These are phyloP conservation scores for Stictonetta naevosa DNA, from an alignment of 2,113 vertebrate species.

Conservation along the genomic window DNA sequence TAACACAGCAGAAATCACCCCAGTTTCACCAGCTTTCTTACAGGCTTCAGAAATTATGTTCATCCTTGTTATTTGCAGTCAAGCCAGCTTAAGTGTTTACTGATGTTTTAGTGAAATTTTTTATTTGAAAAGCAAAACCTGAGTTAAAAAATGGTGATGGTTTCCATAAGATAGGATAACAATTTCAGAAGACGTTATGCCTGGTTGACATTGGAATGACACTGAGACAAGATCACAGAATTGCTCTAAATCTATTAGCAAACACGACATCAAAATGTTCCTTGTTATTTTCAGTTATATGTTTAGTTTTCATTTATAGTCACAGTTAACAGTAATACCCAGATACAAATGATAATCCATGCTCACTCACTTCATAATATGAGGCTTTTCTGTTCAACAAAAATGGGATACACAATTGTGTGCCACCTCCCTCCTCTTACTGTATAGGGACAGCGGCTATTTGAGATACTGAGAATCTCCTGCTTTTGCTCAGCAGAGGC, in stretches of 20 bases:
- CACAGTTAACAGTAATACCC: not conserved
- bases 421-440: not conserved
- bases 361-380: not conserved
- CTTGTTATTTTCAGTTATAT: not conserved
- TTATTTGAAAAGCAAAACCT: not conserved
- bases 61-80: not conserved
- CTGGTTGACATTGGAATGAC: not conserved
- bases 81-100: not conserved
- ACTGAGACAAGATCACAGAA: not conserved
- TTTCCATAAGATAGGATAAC: not conserved
- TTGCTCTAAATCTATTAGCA: not conserved
- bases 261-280: not conserved
- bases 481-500: not conserved
- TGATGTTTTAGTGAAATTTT: not conserved
- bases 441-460: rapidly evolving
- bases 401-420: not conserved
- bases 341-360: not conserved
- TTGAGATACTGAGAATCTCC: not conserved
- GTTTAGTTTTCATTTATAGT: not conserved
- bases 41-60: not conserved
- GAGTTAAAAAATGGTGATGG: not conserved
- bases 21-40: not conserved
- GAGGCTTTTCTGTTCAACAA: not conserved
- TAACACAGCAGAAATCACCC: not conserved
- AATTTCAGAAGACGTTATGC: not conserved